These are phyloP conservation scores for Lagenorhynchus albirostris DNA, from an alignment of 2,113 vertebrate genomes.

Conservation along the genomic window DNA sequence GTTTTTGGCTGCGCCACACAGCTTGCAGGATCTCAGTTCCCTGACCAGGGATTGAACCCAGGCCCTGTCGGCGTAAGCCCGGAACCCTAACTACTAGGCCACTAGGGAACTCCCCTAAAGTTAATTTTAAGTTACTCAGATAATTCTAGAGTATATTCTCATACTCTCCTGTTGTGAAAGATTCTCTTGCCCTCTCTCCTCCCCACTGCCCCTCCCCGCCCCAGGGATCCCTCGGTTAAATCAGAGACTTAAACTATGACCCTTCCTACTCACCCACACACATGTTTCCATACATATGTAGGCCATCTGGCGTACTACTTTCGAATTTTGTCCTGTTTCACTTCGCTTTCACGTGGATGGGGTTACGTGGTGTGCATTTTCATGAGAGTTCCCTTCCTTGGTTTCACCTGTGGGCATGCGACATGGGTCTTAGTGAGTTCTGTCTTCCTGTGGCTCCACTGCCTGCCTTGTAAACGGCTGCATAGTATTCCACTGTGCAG, in stretches of 20 bases:
- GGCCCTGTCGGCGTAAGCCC: neutral
- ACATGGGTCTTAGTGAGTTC: accelerated
- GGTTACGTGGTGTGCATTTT: neutral
- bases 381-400: accelerated
- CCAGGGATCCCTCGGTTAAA: neutral
- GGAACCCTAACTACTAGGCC: accelerated
- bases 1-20: too few relatives aligned
- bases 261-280: neutral
- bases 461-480: accelerated
- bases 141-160: neutral
- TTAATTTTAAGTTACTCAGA: neutral
- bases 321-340: neutral
- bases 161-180: neutral
- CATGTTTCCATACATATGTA: accelerated
- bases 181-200: neutral
- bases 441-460: neutral
- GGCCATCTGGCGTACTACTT: accelerated
- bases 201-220: accelerated
- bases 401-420: accelerated
- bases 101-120: neutral
- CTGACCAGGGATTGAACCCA: too few relatives aligned
- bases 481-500: accelerated
- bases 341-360: neutral
- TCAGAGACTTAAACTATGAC: neutral
- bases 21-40: too few relatives aligned